Evolutionary conservation across 2,113 vertebrate species (phyloP).

Genomic region (Acinonyx jubatus): DNA sequence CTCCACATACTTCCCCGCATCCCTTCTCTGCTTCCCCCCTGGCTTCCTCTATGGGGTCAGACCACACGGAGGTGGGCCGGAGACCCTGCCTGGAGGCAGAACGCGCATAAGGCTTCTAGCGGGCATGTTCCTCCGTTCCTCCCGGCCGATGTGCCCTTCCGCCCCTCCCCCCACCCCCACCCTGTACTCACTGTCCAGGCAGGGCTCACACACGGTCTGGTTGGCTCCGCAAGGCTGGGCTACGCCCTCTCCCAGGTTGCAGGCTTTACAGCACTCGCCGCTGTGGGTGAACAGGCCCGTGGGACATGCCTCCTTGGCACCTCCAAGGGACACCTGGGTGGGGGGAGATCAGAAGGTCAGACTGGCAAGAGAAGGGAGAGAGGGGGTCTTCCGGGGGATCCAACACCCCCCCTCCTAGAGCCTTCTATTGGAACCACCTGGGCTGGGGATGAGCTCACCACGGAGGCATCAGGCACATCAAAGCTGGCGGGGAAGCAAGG

Average conservation of each 20-base stretch:
- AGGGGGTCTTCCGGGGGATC: constrained; percentile 25
- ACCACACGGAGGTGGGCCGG: neutral
- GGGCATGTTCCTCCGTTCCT: neutral
- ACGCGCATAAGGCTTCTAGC: neutral
- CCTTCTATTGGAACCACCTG: constrained; percentile 78
- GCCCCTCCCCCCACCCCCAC: accelerated
- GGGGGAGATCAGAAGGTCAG: constrained; percentile 57
- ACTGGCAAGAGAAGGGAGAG: neutral
- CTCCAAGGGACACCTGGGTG: constrained; percentile 72
- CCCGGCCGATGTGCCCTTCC: neutral
- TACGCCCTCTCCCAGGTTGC: constrained; percentile 95
- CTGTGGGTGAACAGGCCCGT: constrained; percentile 85
- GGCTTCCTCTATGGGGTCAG: neutral
- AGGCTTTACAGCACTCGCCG: constrained; percentile 93
- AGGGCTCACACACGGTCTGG: constrained; percentile 93
- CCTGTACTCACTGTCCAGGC: constrained; percentile 95
- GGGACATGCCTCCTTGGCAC: constrained; percentile 81
- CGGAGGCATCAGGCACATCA: constrained; percentile 63
- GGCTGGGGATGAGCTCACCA: constrained; percentile 67
- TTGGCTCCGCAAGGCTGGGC: constrained; percentile 87
- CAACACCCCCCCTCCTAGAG: constrained; percentile 5
- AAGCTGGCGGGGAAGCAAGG: constrained; percentile 46
- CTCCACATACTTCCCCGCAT: neutral
- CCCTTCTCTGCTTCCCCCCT: neutral
- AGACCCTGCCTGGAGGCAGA: neutral